Evolutionary conservation across 2,797 vertebrate species (phyloP).

Genomic region (Takifugu ocellatus): DNA sequence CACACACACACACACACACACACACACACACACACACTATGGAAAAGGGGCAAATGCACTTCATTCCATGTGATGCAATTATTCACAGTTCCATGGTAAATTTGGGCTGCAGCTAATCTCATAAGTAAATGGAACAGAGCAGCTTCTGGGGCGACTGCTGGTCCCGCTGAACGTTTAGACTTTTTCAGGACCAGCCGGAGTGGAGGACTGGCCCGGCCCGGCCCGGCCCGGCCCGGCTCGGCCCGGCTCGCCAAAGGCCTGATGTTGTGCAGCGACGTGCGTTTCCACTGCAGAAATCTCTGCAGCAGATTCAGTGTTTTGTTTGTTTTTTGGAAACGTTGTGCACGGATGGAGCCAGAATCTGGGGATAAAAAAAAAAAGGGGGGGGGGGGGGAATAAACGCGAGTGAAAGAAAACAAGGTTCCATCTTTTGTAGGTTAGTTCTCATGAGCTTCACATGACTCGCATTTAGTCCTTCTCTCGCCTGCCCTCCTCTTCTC

Average conservation of each 20-base stretch:
- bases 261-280: too few relatives aligned
- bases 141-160: background rate
- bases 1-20: slow-evolving; percentile 12
- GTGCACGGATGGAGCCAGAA: background rate
- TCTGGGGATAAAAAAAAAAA: background rate
- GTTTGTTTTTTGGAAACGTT: too few relatives aligned
- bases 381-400: background rate
- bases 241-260: too few relatives aligned
- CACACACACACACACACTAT: slow-evolving; percentile 25
- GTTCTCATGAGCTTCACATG: slow-evolving; percentile 80
- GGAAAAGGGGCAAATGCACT: slow-evolving; percentile 54
- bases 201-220: too few relatives aligned
- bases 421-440: slow-evolving; percentile 67
- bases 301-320: too few relatives aligned
- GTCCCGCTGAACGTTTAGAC: background rate
- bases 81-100: slow-evolving; percentile 64
- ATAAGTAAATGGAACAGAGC: slow-evolving; percentile 36
- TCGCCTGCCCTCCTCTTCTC: slow-evolving; percentile 6
- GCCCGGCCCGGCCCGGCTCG: too few relatives aligned
- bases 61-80: slow-evolving; percentile 63
- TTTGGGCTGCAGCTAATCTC: slow-evolving; percentile 57
- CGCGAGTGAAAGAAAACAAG: slow-evolving; percentile 53
- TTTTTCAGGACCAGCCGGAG: too few relatives aligned
- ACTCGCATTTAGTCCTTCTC: slow-evolving; percentile 68
- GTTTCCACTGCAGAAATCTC: too few relatives aligned